These are phyloP conservation scores for Ormyrus labotus DNA, from an alignment of 2,888 invertebrate genomes.

Conservation along the genomic window DNA sequence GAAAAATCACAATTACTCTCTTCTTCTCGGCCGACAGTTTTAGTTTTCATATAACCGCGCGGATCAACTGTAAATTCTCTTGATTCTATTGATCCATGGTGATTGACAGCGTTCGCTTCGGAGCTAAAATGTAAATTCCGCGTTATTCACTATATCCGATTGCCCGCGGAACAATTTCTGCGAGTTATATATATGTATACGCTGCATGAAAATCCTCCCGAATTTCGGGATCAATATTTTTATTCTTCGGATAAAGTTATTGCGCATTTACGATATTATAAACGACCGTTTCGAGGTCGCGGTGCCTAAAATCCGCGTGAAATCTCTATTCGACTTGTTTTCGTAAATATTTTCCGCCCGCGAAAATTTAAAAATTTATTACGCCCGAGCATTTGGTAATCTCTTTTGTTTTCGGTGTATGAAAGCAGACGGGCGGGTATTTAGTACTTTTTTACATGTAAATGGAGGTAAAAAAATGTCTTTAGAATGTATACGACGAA, in stretches of 20 bases:
- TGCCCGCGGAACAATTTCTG: conserved; percentile 24
- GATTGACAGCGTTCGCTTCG: conserved; percentile 36
- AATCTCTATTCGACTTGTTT: too few species aligned
- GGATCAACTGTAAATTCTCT: conserved; percentile 29
- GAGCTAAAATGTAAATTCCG: conserved; percentile 42
- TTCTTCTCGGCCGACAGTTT: conserved; percentile 13
- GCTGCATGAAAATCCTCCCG: not conserved
- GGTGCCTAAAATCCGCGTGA: too few species aligned
- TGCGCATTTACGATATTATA: not conserved
- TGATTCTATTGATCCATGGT: conserved; percentile 42
- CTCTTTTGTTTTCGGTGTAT: too few species aligned
- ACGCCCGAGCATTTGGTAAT: too few species aligned
- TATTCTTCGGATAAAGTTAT: not conserved
- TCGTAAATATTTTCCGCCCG: too few species aligned
- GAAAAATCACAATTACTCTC: conserved; percentile 20
- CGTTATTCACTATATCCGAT: conserved; percentile 39
- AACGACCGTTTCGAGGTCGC: too few species aligned
- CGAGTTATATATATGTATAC: not conserved
- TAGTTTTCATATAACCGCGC: not conserved
- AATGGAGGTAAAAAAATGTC: too few species aligned
- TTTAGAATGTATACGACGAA: too few species aligned
- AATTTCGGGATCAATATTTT: conserved; percentile 5
- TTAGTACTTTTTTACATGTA: too few species aligned
- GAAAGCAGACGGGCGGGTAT: too few species aligned
- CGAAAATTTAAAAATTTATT: too few species aligned